Evolutionary conservation across 2,888 invertebrate genomes (phyloP), one percentile per base, ranked within the genome.

Genomic region (Aspidiotus rigidus): DNA sequence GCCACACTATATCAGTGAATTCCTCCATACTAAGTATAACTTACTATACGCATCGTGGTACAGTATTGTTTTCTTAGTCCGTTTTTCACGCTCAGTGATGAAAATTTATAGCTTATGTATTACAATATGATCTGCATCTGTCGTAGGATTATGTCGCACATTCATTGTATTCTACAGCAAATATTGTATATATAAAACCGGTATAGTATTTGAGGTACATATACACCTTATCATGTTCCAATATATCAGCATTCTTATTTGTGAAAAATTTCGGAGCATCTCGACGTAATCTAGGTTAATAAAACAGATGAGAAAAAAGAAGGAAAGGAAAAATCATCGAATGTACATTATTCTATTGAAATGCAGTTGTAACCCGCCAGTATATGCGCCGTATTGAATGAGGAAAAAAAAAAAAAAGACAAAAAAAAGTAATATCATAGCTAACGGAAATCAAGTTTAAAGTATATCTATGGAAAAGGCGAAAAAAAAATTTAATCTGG

Each of bases 361-460:
- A n/a, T 49, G 49, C 49, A 49, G 49, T n/a, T n/a, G n/a, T 49
- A 49, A n/a, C n/a, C 28, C 28, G 28, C 28, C 28, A 3, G 61
- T 61, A 41, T 61, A 57, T 16, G 16, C 60, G 39, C 11, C 28
- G 7, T 40, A 60, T n/a, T n/a, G n/a, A n/a, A n/a, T n/a, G n/a
- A n/a, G n/a, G n/a, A n/a, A 11, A 6, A 39, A 54, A 28, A 39
- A 44, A 8, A 44, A 16, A 13, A 53, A 55, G 54, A 17, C 13
- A 53, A 41, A 44, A 62, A 56, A 39, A 15, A 55, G 7, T 64
- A 64, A 62, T 64, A 55, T 39, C 64, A 28, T 39, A 64, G 57
- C 40, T 59, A 49, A 57, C 44, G 59, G 28, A 60, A 44, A 42
- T 42, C 57, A 39, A 53, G 28, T 64, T 49, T 39, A 59, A 28